These are phyloP conservation scores for Cheilosia soror DNA, from an alignment of 2,888 invertebrate genomes.

Conservation along the genomic window DNA sequence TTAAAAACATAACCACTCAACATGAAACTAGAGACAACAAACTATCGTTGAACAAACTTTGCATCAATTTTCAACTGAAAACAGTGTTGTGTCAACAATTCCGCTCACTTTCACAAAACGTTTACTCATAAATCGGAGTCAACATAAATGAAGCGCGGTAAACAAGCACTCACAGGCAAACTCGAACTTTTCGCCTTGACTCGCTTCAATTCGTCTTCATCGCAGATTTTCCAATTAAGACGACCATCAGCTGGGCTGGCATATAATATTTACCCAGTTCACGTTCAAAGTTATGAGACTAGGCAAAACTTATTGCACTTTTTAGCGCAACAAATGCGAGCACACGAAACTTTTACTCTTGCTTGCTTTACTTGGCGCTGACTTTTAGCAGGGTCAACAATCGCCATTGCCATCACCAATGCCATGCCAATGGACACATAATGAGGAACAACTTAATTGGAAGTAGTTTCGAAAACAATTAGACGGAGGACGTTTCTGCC, in stretches of 20 bases:
- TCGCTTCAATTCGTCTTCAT: neutral
- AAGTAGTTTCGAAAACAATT: conserved; percentile 71
- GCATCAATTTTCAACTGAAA: neutral
- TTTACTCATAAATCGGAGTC: conserved; percentile 46
- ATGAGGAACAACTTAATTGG: conserved; percentile 69
- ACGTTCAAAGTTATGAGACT: conserved; percentile 25
- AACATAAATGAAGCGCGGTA: conserved; percentile 39
- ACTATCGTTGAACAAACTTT: neutral
- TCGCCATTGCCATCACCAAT: neutral
- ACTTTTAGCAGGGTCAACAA: conserved; percentile 49
- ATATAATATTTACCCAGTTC: neutral
- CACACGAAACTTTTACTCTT: conserved; percentile 51
- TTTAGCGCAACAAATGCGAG: conserved; percentile 30
- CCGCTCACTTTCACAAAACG: conserved; percentile 6
- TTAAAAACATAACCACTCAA: neutral
- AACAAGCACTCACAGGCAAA: neutral
- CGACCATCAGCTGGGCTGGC: neutral
- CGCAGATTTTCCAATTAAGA: conserved; percentile 40
- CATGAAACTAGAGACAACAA: neutral
- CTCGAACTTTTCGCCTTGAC: conserved; percentile 6
- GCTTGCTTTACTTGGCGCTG: conserved; percentile 35
- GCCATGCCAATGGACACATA: conserved; percentile 45
- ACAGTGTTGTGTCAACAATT: neutral
- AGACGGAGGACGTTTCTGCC: conserved; percentile 47
- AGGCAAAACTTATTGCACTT: conserved; percentile 58